Evolutionary conservation across 2,113 vertebrate genomes (phyloP).

Genomic region (Octodon degus): DNA sequence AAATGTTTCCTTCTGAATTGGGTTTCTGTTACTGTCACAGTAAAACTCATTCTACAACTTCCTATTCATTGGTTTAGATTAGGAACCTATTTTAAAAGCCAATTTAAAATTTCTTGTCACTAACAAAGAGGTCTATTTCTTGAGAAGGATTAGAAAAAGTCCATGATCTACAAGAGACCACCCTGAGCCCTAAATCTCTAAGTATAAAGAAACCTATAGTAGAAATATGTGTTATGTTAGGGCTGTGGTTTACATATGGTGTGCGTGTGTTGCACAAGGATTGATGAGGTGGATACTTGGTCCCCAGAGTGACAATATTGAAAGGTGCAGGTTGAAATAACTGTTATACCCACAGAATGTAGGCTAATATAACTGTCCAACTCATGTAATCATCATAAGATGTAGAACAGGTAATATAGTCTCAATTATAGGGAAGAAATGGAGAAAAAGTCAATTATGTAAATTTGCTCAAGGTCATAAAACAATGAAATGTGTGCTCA

Average conservation of each 20-base stretch:
- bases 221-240: neutral
- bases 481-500: neutral
- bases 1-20: neutral
- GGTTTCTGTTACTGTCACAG: neutral
- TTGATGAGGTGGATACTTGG: neutral
- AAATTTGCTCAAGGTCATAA: neutral
- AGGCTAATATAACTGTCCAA: neutral
- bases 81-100: neutral
- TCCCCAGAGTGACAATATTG: neutral
- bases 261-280: neutral
- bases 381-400: neutral
- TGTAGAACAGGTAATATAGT: neutral
- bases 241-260: neutral
- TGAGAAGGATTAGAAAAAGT: neutral
- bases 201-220: neutral
- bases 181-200: neutral
- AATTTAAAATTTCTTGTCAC: neutral
- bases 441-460: fast-evolving
- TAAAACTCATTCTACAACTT: neutral
- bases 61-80: neutral
- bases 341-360: neutral
- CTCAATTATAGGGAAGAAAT: neutral
- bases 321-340: neutral
- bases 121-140: neutral
- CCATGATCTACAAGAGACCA: neutral